Conservation (phyloP, 2,888 invertebrate species). For the Brachyopa scutellaris region DNA sequence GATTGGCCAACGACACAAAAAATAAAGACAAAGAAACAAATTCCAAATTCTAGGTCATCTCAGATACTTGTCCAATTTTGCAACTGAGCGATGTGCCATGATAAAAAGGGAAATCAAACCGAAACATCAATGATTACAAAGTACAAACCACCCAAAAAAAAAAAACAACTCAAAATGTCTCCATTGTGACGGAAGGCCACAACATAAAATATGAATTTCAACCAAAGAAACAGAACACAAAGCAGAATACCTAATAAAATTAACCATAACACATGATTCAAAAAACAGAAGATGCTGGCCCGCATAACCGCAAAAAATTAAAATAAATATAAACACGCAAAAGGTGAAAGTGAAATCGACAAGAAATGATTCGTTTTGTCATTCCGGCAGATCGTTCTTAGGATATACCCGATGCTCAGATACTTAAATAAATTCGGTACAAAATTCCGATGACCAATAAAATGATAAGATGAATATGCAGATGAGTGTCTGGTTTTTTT, state of each 20-base stretch:
- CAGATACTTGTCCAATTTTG: background rate
- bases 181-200: slow-evolving; percentile 43
- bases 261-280: slow-evolving; percentile 50
- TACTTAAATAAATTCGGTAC: slow-evolving; percentile 40
- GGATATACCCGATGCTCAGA: slow-evolving; percentile 16
- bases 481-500: slow-evolving; percentile 21
- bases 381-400: slow-evolving; percentile 31
- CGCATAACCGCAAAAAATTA: slow-evolving; percentile 19
- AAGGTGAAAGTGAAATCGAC: slow-evolving; percentile 66
- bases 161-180: background rate
- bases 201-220: slow-evolving; percentile 32
- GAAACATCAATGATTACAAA: slow-evolving; percentile 5
- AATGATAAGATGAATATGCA: slow-evolving; percentile 46
- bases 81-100: background rate
- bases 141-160: slow-evolving; percentile 31
- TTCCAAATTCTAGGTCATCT: slow-evolving; percentile 18
- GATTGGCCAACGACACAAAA: too few species aligned
- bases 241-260: slow-evolving; percentile 46
- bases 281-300: slow-evolving; percentile 13
- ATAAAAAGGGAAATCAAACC: slow-evolving; percentile 23
- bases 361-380: slow-evolving; percentile 45
- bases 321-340: slow-evolving; percentile 20
- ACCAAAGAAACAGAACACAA: slow-evolving; percentile 42
- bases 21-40: background rate
- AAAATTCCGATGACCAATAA: slow-evolving; percentile 44